Conservation (phyloP, 1,140 invertebrate species). For the Anoplolepis gracilipes region DNA sequence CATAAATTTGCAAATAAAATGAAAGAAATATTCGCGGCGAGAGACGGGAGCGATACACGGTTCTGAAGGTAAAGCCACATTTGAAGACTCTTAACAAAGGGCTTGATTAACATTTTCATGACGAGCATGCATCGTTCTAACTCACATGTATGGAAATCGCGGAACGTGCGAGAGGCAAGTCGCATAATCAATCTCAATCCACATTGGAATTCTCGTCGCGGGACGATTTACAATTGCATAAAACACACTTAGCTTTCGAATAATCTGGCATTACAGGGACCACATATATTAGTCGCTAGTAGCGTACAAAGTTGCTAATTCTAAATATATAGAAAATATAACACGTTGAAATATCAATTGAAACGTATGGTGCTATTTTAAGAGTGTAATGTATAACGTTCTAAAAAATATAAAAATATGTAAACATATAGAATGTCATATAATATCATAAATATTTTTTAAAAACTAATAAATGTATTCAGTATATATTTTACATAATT, state of each 20-base stretch:
- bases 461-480: not conserved
- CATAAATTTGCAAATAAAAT: conserved; percentile 46
- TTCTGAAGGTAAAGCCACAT: conserved; percentile 18
- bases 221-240: conserved; percentile 66
- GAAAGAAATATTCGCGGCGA: conserved; percentile 37
- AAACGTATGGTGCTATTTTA: conserved; percentile 10
- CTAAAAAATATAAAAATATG: not conserved
- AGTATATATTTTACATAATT: not conserved
- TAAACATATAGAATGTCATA: not conserved
- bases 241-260: conserved; percentile 61
- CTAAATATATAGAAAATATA: conserved; percentile 31
- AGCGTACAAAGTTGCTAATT: conserved; percentile 3
- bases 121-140: conserved; percentile 57
- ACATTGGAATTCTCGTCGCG: conserved; percentile 64
- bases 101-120: conserved; percentile 61
- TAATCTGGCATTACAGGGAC: conserved; percentile 57
- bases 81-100: conserved; percentile 54
- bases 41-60: not conserved
- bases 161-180: conserved; percentile 63
- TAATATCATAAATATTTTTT: conserved; percentile 1
- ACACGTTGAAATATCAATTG: too few species aligned
- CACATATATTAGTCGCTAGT: not conserved
- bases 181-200: conserved; percentile 67
- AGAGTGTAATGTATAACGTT: not conserved
- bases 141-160: conserved; percentile 66